These are phyloP conservation scores for Drosophila seguyi DNA, from an alignment of 1,140 invertebrate species.

Conservation along the genomic window DNA sequence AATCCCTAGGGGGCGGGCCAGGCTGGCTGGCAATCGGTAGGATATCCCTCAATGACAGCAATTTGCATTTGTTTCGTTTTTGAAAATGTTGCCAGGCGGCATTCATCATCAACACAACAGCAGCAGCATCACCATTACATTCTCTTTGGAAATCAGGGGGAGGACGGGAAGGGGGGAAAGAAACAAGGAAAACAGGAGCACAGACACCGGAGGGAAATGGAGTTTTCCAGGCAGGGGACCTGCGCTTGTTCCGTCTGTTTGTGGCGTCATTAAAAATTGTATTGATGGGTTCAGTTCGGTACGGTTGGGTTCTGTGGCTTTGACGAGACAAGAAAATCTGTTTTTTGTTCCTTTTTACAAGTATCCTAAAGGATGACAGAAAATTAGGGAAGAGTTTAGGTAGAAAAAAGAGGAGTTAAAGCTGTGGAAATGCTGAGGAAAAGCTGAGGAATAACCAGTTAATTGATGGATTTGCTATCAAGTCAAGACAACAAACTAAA, in stretches of 20 bases:
- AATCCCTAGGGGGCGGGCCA: background rate
- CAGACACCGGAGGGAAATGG: background rate
- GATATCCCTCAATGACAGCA: slow-evolving; percentile 67
- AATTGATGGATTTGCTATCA: slow-evolving; percentile 6
- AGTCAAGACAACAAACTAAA: background rate
- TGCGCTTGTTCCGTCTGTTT: slow-evolving; percentile 21
- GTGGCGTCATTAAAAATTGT: slow-evolving; percentile 75
- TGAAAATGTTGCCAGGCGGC: slow-evolving; percentile 34
- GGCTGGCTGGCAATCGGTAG: background rate
- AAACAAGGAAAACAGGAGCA: background rate
- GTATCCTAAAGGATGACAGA: background rate
- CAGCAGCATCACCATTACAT: slow-evolving; percentile 3
- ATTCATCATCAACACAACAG: slow-evolving; percentile 18
- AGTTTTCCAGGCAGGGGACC: slow-evolving; percentile 1
- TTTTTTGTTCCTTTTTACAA: slow-evolving; percentile 5
- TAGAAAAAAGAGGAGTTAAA: background rate
- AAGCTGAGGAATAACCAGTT: slow-evolving; percentile 1
- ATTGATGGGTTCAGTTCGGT: slow-evolving; percentile 56
- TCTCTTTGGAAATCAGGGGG: background rate
- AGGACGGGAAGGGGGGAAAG: too few species aligned
- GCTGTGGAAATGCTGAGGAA: background rate
- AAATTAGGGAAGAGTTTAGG: background rate
- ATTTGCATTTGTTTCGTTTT: slow-evolving; percentile 78
- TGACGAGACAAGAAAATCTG: slow-evolving; percentile 26
- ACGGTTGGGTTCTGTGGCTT: slow-evolving; percentile 49